Conservation (phyloP, 2,113 vertebrate genomes). For the Lates calcarifer region DNA sequence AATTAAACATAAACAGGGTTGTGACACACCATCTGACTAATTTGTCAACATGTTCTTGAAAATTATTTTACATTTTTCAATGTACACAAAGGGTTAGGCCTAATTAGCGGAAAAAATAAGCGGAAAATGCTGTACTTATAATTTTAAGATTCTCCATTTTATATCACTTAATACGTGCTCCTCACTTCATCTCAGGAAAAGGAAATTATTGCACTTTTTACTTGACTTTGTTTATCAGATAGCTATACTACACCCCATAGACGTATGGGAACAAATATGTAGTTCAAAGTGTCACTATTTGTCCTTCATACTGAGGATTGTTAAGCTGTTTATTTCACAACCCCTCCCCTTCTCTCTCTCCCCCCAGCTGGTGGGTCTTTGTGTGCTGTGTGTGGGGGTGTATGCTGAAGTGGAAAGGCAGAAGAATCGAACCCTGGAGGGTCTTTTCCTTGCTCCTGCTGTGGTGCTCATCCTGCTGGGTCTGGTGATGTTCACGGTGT, state of each 20-base stretch:
- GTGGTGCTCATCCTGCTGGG: constrained; percentile 91
- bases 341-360: neutral
- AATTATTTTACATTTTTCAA: neutral
- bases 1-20: neutral
- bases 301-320: neutral
- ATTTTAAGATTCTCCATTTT: no score
- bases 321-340: neutral
- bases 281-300: neutral
- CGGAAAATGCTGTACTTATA: no score
- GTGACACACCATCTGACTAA: neutral
- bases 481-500: constrained; percentile 89
- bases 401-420: constrained; percentile 92
- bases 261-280: neutral
- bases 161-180: no score
- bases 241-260: neutral
- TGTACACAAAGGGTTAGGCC: neutral
- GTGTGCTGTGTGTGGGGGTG: constrained; percentile 88
- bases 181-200: no score
- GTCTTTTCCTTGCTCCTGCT: constrained; percentile 90
- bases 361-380: constrained; percentile 87
- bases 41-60: neutral
- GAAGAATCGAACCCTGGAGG: constrained; percentile 91
- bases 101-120: no score
- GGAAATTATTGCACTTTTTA: no score
- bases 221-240: no score